These are phyloP conservation scores for Channa maculata DNA, from an alignment of 2,113 vertebrate species.

Conservation along the genomic window DNA sequence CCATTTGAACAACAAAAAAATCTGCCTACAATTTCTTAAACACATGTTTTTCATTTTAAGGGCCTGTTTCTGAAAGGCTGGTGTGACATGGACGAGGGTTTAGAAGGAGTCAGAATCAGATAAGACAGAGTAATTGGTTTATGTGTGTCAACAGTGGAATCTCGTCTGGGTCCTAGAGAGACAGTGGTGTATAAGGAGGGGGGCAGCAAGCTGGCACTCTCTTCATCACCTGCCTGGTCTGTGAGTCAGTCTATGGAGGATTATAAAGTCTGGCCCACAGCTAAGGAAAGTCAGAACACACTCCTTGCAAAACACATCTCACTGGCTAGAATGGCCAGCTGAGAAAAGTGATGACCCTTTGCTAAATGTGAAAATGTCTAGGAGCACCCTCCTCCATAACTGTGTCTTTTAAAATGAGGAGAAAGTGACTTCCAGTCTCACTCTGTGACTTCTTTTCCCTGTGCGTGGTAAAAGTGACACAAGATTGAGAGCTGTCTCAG, in stretches of 20 bases:
- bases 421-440: conserved; percentile 62
- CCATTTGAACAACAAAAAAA: conserved; percentile 56
- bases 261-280: conserved; percentile 41
- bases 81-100: conserved; percentile 76
- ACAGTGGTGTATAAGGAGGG: conserved; percentile 47
- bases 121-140: conserved; percentile 81
- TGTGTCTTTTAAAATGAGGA: conserved; percentile 53
- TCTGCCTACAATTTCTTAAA: conserved; percentile 54
- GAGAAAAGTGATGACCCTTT: conserved; percentile 43
- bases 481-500: conserved; percentile 54
- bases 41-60: conserved; percentile 79
- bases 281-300: conserved; percentile 31
- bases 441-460: conserved; percentile 42
- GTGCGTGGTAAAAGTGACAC: conserved; percentile 35
- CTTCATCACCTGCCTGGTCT: conserved; percentile 73
- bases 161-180: conserved; percentile 70
- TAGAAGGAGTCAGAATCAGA: conserved; percentile 77
- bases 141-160: conserved; percentile 81
- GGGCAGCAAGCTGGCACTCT: conserved; percentile 58
- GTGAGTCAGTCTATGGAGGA: conserved; percentile 54
- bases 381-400: conserved; percentile 50
- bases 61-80: conserved; percentile 70
- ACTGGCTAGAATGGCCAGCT: conserved; percentile 9
- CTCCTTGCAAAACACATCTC: conserved; percentile 21
- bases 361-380: conserved; percentile 32